A percentile compares a stretch with the other conserved stretches of the same genome.
These are phyloP conservation scores for Epinephelus cyanopodus DNA, from an alignment of 2,113 vertebrate species.

Conservation along the genomic window DNA sequence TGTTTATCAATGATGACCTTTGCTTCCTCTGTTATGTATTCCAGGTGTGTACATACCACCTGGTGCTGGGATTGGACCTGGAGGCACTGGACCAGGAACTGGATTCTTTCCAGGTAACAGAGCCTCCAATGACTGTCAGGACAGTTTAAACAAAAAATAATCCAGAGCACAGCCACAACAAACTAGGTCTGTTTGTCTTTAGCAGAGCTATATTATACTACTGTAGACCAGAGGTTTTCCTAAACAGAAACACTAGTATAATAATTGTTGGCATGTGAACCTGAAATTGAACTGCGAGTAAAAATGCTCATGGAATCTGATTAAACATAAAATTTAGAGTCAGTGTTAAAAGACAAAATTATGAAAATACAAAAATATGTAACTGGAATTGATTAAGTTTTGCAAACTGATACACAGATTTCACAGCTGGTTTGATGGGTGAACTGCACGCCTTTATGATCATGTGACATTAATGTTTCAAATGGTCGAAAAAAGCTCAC, in stretches of 20 bases:
- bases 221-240: slow-evolving; percentile 6
- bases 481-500: neutral
- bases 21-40: slow-evolving; percentile 52
- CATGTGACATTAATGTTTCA: neutral
- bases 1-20: slow-evolving; percentile 12
- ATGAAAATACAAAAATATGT: neutral
- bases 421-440: neutral
- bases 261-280: neutral
- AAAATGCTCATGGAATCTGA: neutral
- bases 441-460: neutral
- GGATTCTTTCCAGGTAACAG: slow-evolving; percentile 82
- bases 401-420: too few species aligned
- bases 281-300: neutral
- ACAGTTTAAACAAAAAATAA: slow-evolving; percentile 36
- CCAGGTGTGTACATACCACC: slow-evolving; percentile 84
- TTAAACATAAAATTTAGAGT: too few species aligned
- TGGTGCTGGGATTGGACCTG: slow-evolving; percentile 72
- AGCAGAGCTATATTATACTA: slow-evolving; percentile 13
- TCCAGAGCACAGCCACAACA: slow-evolving; percentile 35
- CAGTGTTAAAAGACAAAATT: neutral
- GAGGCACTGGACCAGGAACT: slow-evolving; percentile 72
- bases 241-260: slow-evolving; percentile 2
- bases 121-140: slow-evolving; percentile 36
- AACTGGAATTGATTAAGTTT: too few species aligned
- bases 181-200: slow-evolving; percentile 44